Conservation (phyloP, 2,113 vertebrate genomes). For the Chiloscyllium plagiosum region DNA sequence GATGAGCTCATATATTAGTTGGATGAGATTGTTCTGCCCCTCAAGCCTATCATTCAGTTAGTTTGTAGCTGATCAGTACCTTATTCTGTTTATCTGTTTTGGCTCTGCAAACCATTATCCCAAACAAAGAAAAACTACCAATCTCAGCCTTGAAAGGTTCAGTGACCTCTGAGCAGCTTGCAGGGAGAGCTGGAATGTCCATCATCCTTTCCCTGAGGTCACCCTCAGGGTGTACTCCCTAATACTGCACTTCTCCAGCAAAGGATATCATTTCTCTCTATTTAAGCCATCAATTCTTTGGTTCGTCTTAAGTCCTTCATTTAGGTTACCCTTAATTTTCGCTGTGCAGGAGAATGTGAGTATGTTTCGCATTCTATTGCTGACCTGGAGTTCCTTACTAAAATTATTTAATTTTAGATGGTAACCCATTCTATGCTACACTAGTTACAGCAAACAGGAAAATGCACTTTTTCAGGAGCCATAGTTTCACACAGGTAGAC, state of each 20-base stretch:
- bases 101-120: not conserved
- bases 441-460: not conserved
- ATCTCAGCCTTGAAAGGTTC: not conserved
- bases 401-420: not conserved
- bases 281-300: not conserved
- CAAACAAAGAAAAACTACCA: not conserved
- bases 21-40: not conserved
- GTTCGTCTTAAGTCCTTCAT: not conserved
- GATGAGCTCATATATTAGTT: not conserved
- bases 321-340: not conserved
- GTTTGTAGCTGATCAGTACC: not conserved
- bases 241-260: not conserved
- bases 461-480: not conserved
- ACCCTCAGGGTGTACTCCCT: not conserved
- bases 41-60: not conserved
- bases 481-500: too few relatives aligned
- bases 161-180: not conserved
- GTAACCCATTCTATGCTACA: not conserved
- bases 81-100: not conserved
- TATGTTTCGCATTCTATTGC: not conserved
- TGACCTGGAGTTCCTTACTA: not conserved
- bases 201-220: not conserved
- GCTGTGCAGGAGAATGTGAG: not conserved
- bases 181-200: not conserved
- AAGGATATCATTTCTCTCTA: not conserved